A percentile compares a stretch with the other conserved stretches of the same genome.
phyloP scores from a whole-genome alignment of 2,797 vertebrate species.

The Myotis pilosus region DNA sequence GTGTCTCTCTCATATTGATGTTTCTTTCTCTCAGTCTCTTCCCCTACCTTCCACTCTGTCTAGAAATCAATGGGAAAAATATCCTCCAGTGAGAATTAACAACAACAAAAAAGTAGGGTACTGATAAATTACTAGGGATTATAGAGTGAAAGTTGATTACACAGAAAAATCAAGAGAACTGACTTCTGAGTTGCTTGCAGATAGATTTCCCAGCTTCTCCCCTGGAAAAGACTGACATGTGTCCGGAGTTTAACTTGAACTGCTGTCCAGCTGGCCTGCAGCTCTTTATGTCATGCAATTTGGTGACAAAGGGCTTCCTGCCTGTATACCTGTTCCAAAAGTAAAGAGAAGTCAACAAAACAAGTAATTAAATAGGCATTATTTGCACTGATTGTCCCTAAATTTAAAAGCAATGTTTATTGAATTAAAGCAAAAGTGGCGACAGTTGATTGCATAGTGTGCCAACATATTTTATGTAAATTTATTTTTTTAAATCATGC shows the following conservation, averaged over 20 bases:
- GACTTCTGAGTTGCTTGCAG: background rate
- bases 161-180: background rate
- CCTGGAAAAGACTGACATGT: background rate
- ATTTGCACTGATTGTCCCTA: background rate
- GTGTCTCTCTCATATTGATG: too few species aligned
- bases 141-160: background rate
- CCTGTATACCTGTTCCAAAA: background rate
- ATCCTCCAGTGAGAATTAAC: too few species aligned
- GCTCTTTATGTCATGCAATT: background rate
- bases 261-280: background rate
- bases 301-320: slow-evolving; percentile 3
- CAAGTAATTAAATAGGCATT: background rate
- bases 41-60: too few species aligned
- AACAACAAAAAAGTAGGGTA: background rate
- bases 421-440: background rate
- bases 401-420: background rate
- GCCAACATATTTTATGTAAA: background rate
- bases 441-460: background rate
- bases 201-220: background rate
- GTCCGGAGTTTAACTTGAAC: background rate
- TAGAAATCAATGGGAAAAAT: too few species aligned
- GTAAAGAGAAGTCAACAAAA: background rate
- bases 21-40: too few species aligned
- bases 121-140: background rate
- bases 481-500: background rate